A percentile compares a stretch with the other conserved stretches of the same genome.
These are phyloP conservation scores for Nephrocerus scutellatus DNA, from an alignment of 2,888 invertebrate genomes.

Conservation along the genomic window DNA sequence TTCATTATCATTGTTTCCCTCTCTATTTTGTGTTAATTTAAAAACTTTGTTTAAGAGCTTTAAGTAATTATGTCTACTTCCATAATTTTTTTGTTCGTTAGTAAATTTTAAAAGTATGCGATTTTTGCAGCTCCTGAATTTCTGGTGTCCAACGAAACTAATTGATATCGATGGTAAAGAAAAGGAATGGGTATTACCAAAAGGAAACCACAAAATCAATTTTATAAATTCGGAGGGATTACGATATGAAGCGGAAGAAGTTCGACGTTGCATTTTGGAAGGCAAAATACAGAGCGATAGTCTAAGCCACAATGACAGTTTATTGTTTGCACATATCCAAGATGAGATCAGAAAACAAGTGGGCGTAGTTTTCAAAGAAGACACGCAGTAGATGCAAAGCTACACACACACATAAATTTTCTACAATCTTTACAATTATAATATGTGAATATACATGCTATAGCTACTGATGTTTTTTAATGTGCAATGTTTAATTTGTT, in stretches of 20 bases:
- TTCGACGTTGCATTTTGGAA: constrained; percentile 61
- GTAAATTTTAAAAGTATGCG: no score
- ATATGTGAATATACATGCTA: no score
- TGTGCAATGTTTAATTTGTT: no score
- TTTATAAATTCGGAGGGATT: constrained; percentile 68
- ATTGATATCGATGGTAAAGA: constrained; percentile 58
- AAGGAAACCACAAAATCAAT: constrained; percentile 54
- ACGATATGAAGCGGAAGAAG: constrained; percentile 71
- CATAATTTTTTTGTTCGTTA: no score
- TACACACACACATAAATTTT: no score
- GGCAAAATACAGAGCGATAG: constrained; percentile 59
- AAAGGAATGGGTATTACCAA: constrained; percentile 60
- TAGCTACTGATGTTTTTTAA: no score
- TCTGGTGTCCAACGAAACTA: constrained; percentile 69
- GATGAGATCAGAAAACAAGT: constrained; percentile 66
- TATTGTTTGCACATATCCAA: constrained; percentile 62
- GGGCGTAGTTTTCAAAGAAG: constrained; percentile 61
- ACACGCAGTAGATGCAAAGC: no score
- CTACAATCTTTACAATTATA: no score
- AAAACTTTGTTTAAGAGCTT: background rate
- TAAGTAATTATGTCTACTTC: background rate
- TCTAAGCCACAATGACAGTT: constrained; percentile 61
- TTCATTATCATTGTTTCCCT: no score
- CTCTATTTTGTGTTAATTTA: no score
- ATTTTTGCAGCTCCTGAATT: constrained; percentile 48